phyloP scores from a whole-genome alignment of 2,888 invertebrate species.

The Drosophila barbarae region DNA sequence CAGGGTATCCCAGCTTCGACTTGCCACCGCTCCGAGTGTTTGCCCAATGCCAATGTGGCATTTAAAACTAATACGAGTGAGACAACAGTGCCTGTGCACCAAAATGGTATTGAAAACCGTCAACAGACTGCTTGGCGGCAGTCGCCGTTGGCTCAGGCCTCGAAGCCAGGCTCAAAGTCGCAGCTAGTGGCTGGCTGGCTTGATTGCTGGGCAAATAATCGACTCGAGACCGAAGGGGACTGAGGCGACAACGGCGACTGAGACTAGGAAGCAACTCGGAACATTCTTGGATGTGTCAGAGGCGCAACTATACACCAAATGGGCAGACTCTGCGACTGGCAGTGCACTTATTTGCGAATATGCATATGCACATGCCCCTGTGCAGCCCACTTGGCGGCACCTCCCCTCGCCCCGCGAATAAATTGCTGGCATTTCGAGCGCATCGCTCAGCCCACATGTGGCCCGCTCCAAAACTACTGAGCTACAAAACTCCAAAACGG shows the following conservation, averaged over 20 bases:
- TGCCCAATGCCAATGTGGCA: conserved; percentile 72
- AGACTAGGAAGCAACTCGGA: conserved; percentile 48
- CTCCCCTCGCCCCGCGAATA: conserved; percentile 2
- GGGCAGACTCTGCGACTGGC: conserved; percentile 32
- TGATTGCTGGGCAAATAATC: conserved; percentile 53
- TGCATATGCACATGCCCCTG: conserved; percentile 15
- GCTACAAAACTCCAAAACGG: conserved; percentile 60
- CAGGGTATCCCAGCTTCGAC: conserved; percentile 31
- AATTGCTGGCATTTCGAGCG: conserved; percentile 38
- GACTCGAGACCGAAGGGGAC: conserved; percentile 12
- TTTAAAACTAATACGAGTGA: conserved; percentile 66
- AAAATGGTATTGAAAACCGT: conserved; percentile 67
- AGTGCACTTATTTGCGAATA: conserved; percentile 24
- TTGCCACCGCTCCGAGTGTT: conserved; percentile 51
- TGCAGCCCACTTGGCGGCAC: not conserved
- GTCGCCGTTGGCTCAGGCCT: conserved; percentile 20
- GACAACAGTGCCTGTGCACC: conserved; percentile 54
- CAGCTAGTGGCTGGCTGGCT: conserved; percentile 46
- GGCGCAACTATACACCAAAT: conserved; percentile 25
- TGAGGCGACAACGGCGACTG: not conserved
- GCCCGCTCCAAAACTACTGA: conserved; percentile 59
- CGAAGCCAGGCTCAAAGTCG: conserved; percentile 33
- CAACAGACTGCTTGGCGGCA: conserved; percentile 58
- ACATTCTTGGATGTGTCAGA: conserved; percentile 55
- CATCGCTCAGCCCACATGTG: conserved; percentile 63